Conservation (phyloP, 2,888 invertebrate species). For the Nasonovia ribisnigri region DNA sequence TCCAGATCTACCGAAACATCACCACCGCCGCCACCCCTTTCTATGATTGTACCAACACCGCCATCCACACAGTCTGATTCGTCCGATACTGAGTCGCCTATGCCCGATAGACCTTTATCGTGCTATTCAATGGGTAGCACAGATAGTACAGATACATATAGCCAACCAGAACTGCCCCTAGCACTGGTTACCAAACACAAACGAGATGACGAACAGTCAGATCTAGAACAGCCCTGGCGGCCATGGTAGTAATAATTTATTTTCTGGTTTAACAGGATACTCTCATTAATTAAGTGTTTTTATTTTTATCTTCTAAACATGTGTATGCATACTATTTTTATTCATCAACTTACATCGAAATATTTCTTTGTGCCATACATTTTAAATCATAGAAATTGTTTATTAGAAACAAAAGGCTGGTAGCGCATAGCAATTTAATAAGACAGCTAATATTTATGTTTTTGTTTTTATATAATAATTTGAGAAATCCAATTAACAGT, state of each 20-base stretch:
- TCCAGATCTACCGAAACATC: constrained; percentile 68
- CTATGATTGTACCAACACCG: constrained; percentile 70
- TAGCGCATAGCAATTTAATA: constrained; percentile 38
- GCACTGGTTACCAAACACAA: constrained; percentile 52
- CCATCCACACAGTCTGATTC: constrained; percentile 69
- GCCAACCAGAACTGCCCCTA: constrained; percentile 43
- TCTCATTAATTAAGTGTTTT: constrained; percentile 61
- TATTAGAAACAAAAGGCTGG: constrained; percentile 52
- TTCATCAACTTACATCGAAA: not conserved
- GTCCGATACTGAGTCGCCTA: constrained; percentile 68
- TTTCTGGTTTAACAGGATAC: not conserved
- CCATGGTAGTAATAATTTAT: constrained; percentile 41
- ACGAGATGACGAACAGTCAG: constrained; percentile 40
- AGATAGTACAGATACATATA: constrained; percentile 35
- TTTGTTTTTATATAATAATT: not conserved
- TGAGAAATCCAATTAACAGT: not conserved
- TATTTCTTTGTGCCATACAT: constrained; percentile 54
- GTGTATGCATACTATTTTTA: not conserved
- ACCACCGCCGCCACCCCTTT: constrained; percentile 69
- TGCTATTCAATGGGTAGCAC: constrained; percentile 55
- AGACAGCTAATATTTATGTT: constrained; percentile 20
- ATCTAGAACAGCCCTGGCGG: constrained; percentile 51
- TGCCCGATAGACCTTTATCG: constrained; percentile 49
- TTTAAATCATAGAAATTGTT: not conserved
- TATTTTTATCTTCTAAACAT: constrained; percentile 31